Base-by-base conservation (phyloP, 2,888 invertebrate species). In the Drosophila helvetica region DNA sequence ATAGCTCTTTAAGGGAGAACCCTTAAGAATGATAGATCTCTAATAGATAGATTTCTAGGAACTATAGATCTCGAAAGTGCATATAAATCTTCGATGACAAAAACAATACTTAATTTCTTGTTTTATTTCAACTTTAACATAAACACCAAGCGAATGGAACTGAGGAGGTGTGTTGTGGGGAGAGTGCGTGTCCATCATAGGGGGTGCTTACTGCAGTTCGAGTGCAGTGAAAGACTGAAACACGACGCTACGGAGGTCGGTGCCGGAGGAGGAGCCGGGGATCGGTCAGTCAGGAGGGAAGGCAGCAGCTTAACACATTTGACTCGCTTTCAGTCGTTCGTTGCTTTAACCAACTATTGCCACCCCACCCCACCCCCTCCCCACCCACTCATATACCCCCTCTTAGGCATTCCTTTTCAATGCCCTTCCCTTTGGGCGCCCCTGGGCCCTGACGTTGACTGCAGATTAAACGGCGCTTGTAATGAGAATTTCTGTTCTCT, bases 381-480 rank as follows among this genome's bases (percentile, higher is more conserved):
- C 45, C 9, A n/a, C 4, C 4, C 43, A 1, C 25, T 9, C 42
- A 17, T 4, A n/a, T 17, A 25, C 27, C 58, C 46, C 38, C 52
- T 38, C 38, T 38, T n/a, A 2, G n/a, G 38, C 38, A n/a, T 15
- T 7, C 38, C 38, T 15, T 15, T 38, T 25, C 25, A 25, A 7
- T 25, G 25, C 7, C 25, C 25, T 8, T 27, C 8, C 27, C n/a
- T n/a, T n/a, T 38, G 38, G 38, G 6, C 15, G 38, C 38, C 76
- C 64, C 42, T 56, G 68, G 77, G 79, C 69, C 69, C 51, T 65
- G 59, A 78, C 66, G 65, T 54, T 71, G 74, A 81, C 69, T 72
- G 74, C 78, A 85, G 87, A 84, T 84, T 84, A 87, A 84, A 80
- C 84, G 80, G 65, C 55, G 85, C 79, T 87, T 80, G 78, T 87